A percentile compares a stretch with the other conserved stretches of the same genome.
Conservation (phyloP, 2,113 vertebrate species). For the Antennarius striatus region DNA sequence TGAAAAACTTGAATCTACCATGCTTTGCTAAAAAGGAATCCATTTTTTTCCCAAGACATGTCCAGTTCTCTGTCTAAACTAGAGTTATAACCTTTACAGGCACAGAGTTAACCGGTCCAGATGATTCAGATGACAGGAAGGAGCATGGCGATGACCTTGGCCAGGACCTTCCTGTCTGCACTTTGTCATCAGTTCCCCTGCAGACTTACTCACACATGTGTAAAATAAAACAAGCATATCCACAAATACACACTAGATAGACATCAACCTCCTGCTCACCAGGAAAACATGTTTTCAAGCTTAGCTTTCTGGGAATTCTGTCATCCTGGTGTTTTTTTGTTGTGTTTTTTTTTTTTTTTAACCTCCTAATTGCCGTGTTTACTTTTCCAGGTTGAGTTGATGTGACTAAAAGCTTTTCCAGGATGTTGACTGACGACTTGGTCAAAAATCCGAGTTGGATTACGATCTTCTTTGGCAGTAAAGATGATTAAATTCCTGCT, state of each 20-base stretch:
- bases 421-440: slow-evolving; percentile 35
- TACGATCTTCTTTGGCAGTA: slow-evolving; percentile 11
- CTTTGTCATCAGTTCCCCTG: slow-evolving; percentile 20
- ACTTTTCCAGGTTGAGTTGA: slow-evolving; percentile 54
- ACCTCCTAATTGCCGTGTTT: slow-evolving; percentile 51
- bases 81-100: too few relatives aligned
- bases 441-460: slow-evolving; percentile 33
- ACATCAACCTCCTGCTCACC: slow-evolving; percentile 17
- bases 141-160: slow-evolving; percentile 1
- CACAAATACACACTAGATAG: slow-evolving; percentile 25
- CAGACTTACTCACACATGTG: slow-evolving; percentile 11
- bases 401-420: slow-evolving; percentile 49
- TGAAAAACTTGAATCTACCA: too few relatives aligned
- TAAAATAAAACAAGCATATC: neutral
- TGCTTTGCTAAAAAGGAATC: too few relatives aligned
- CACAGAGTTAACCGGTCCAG: neutral
- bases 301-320: slow-evolving; percentile 56
- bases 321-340: neutral
- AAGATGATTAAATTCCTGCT: slow-evolving; percentile 18
- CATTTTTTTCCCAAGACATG: too few relatives aligned
- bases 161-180: too few relatives aligned
- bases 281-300: slow-evolving; percentile 47
- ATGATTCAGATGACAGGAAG: slow-evolving; percentile 13
- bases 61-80: too few relatives aligned
- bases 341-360: slow-evolving; percentile 3